Conservation (phyloP, 2,888 invertebrate species). For the Rhamnusium bicolor region DNA sequence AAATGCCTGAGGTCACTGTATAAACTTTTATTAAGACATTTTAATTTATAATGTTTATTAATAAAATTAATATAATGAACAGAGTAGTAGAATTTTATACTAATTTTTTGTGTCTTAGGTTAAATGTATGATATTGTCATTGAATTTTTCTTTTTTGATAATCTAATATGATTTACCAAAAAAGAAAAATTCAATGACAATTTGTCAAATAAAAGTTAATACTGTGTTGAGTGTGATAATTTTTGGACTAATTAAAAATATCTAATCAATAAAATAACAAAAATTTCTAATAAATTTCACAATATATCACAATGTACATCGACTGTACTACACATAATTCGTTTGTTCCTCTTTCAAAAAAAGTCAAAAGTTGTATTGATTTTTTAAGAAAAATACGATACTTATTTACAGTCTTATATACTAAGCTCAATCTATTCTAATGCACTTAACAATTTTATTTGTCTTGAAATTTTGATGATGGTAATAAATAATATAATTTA, state of each 20-base stretch:
- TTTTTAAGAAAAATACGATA: constrained; percentile 54
- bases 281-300: constrained; percentile 56
- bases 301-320: constrained; percentile 65
- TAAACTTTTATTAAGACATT: constrained; percentile 40
- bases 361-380: constrained; percentile 39
- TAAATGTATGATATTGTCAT: too few species aligned
- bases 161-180: neutral
- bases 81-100: neutral
- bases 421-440: constrained; percentile 62
- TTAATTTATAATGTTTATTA: neutral
- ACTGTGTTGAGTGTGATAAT: constrained; percentile 44
- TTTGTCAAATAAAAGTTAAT: constrained; percentile 46
- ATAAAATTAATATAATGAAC: neutral
- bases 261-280: constrained; percentile 29
- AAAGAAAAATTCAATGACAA: constrained; percentile 5
- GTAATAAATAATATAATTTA: constrained; percentile 56
- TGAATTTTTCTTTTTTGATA: too few species aligned
- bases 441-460: constrained; percentile 54
- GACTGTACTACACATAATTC: constrained; percentile 65
- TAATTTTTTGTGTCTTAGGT: neutral
- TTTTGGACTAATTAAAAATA: constrained; percentile 18
- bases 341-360: constrained; percentile 55
- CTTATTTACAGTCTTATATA: constrained; percentile 62
- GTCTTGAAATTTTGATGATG: constrained; percentile 53
- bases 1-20: constrained; percentile 40